phyloP scores from a whole-genome alignment of 2,113 vertebrate species.

The Psilopsiagon aymara region DNA sequence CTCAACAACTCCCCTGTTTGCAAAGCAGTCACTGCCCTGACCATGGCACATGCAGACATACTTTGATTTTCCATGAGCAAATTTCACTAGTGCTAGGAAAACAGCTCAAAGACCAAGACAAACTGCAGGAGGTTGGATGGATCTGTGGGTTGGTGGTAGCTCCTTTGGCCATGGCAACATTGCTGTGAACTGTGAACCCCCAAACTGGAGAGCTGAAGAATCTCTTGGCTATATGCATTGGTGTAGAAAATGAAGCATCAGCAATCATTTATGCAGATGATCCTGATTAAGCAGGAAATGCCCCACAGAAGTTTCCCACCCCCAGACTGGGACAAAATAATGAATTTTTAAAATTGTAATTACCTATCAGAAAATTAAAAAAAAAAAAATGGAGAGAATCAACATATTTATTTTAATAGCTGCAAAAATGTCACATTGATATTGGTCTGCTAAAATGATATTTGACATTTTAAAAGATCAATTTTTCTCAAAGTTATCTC shows the following conservation, averaged over 20 bases:
- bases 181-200: not conserved
- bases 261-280: not conserved
- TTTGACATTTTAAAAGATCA: conserved; percentile 46
- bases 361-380: not conserved
- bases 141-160: not conserved
- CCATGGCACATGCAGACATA: rapidly evolving
- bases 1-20: not conserved
- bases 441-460: not conserved
- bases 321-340: not conserved
- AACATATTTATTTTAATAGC: conserved; percentile 14
- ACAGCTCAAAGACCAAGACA: not conserved
- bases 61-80: not conserved
- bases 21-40: not conserved
- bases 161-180: not conserved
- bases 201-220: not conserved
- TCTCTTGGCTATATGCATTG: not conserved
- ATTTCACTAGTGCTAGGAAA: not conserved
- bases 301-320: not conserved
- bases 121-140: not conserved
- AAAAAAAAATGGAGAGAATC: not conserved
- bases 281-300: not conserved
- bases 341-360: not conserved
- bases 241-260: not conserved
- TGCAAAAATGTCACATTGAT: conserved; percentile 17
- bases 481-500: conserved; percentile 8